phyloP scores from a whole-genome alignment of 1,140 invertebrate genomes.

The Macrotrachela quadricornifera region DNA sequence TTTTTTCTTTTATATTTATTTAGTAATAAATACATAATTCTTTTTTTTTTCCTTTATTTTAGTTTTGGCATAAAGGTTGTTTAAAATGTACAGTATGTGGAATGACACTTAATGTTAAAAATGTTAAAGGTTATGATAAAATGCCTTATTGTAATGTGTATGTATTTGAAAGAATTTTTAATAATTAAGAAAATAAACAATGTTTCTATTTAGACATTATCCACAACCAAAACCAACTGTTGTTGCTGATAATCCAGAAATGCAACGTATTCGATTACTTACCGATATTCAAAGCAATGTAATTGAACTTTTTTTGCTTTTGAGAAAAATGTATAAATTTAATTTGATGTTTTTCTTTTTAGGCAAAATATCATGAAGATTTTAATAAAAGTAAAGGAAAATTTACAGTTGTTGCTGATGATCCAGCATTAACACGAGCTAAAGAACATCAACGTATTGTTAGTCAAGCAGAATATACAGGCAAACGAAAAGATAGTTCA shows the following conservation, averaged over 20 bases:
- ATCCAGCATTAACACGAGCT: constrained; percentile 80
- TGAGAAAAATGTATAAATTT: not conserved
- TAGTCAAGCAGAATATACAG: constrained; percentile 14
- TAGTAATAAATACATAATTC: constrained; percentile 13
- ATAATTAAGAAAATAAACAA: too few relatives aligned
- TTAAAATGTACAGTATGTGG: constrained; percentile 94
- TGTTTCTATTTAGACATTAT: constrained; percentile 48
- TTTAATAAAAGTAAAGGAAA: constrained; percentile 83
- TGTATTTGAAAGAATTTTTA: constrained; percentile 36
- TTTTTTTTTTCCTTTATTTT: constrained; percentile 29
- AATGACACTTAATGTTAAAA: constrained; percentile 95
- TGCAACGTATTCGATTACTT: constrained; percentile 82
- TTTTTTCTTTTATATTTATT: too few relatives aligned
- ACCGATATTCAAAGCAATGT: constrained; percentile 92
- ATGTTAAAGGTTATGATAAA: constrained; percentile 96
- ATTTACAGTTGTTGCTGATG: constrained; percentile 46
- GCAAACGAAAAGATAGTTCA: too few relatives aligned
- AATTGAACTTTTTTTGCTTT: constrained; percentile 16
- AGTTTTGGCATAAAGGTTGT: constrained; percentile 92
- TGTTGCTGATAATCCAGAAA: constrained; percentile 85
- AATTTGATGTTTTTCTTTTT: constrained; percentile 2
- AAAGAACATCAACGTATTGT: constrained; percentile 82
- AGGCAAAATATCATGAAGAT: constrained; percentile 83
- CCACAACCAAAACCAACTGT: constrained; percentile 85
- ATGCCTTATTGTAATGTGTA: constrained; percentile 93